A percentile compares a stretch with the other conserved stretches of the same genome.
These are phyloP conservation scores for Botia kubotai DNA, from an alignment of 2,797 vertebrate genomes.

Conservation along the genomic window DNA sequence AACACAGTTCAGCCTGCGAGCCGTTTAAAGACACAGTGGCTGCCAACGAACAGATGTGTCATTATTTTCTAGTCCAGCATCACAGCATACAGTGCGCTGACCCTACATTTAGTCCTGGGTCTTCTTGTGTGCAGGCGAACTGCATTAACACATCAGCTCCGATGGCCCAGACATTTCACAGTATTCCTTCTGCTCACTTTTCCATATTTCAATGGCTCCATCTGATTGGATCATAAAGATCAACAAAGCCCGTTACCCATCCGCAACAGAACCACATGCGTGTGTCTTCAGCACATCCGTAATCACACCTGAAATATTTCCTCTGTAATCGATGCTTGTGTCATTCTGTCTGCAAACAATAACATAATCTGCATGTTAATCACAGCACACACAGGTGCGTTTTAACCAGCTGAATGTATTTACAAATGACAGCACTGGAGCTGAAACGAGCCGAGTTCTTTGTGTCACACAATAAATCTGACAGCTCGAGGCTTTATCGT, in stretches of 20 bases:
- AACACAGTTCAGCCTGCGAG: neutral
- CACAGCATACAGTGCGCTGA: no score
- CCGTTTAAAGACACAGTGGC: neutral
- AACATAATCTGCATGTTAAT: constrained; percentile 13
- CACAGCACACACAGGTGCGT: neutral
- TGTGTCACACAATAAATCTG: neutral
- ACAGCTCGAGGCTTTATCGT: neutral
- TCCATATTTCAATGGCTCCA: no score
- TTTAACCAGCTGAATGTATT: neutral
- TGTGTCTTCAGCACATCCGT: constrained; percentile 1
- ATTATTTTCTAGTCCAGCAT: no score
- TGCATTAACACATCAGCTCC: no score
- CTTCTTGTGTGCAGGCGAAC: neutral
- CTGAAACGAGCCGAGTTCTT: neutral
- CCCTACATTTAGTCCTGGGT: no score
- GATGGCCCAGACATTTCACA: no score
- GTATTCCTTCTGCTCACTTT: no score
- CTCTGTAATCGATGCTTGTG: constrained; percentile 28
- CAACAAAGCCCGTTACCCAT: neutral
- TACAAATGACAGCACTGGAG: neutral
- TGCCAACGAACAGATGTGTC: no score
- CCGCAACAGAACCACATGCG: constrained; percentile 2
- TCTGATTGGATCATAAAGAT: neutral
- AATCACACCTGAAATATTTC: constrained; percentile 32
- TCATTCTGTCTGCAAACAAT: constrained; percentile 37